Evolutionary conservation across 2,113 vertebrate genomes (phyloP), one percentile per base, ranked within the genome.

Genomic region (Tetrao urogallus): DNA sequence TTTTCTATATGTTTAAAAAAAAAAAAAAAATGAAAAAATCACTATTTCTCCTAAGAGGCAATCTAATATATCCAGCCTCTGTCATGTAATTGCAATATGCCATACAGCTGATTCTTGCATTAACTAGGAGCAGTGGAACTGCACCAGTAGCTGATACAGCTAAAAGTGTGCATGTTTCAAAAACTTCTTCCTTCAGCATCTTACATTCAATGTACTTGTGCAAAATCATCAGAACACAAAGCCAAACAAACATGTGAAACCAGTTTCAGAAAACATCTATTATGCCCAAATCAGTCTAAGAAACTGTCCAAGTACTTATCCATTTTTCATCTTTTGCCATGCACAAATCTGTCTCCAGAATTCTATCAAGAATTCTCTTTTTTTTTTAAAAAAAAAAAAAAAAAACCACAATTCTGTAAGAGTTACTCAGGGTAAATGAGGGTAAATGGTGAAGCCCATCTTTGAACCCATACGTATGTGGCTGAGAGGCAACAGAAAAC

Each of bases 121-220:
- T 24, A 54, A 47, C 11, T 16, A 73, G 24, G 6, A 63, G 34
- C 6, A 14, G 30, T 11, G 4, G 15, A 69, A 66, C 4, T 5
- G 3, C 0, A 2, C 13, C 3, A 1, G 4, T 24, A 66, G 30
- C 4, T 71, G 57, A 15, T 11, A 13, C 4, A 54, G 30, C 10
- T 48, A 19, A 61, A 74, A 54, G 7, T 16, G 19, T 27, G 45
- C 20, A 89, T 74, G 16, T 66, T 32, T 42, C 42, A 84, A 48
- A 58, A 13, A 36, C 10, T 1, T 3, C 18, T 75, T 63, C 52
- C 66, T 56, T n/a, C 1, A 67, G 24, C 21, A 42, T 38, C 18
- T 45, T 24, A 36, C 13, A 66, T 15, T 42, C 21, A 72, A 21
- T 0, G 0, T 20, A 61, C 66, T 38, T 1, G 15, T 63, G n/a